Base-by-base conservation (phyloP, 2,888 invertebrate species). In the Lasioglossum malachurum region DNA sequence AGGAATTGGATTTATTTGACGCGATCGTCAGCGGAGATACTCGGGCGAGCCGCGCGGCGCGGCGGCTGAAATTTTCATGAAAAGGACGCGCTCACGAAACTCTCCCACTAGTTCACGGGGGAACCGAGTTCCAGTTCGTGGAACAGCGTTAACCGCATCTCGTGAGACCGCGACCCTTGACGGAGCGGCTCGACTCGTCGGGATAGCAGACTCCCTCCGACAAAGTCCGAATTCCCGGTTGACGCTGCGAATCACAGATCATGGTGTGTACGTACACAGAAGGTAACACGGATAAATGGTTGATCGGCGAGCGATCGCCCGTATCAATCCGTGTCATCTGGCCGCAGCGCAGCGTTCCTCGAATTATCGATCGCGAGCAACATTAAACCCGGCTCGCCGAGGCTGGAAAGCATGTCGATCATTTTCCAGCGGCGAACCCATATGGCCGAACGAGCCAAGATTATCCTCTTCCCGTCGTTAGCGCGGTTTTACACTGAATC, bases 391-490 rank as follows among this genome's bases (percentile, higher is more conserved):
- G 8, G 38, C 71, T 31, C 16, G 16, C 35, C 41, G 44, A 46
- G 73, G 74, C 46, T 82, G 73, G 71, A 82, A 87, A 79, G 57
- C 76, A 71, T 5, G 75, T 74, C 67, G 87, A 86, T 86, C 75
- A 27, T 86, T 86, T 76, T 82, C 87, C 82, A 78, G 14, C 74
- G 49, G 78, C 60, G 44, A 72, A 72, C 72, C 69, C 41, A 41
- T 53, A 90, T 89, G 89, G 87, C 85, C 90, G 91, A 91, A 92
- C 91, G 91, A 88, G 84, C 86, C 86, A 89, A 93, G 93, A 93
- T 93, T 93, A 91, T 92, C 90, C 84, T 90, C 93, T 92, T 93
- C 93, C 93, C 91, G 93, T 93, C 91, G 85, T 92, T 93, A 93
- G 88, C 86, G 83, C 86, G 87, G 83, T 87, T 80, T 84, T 82